phyloP scores from a whole-genome alignment of 2,888 invertebrate species.

The Limnephilus rhombicus region DNA sequence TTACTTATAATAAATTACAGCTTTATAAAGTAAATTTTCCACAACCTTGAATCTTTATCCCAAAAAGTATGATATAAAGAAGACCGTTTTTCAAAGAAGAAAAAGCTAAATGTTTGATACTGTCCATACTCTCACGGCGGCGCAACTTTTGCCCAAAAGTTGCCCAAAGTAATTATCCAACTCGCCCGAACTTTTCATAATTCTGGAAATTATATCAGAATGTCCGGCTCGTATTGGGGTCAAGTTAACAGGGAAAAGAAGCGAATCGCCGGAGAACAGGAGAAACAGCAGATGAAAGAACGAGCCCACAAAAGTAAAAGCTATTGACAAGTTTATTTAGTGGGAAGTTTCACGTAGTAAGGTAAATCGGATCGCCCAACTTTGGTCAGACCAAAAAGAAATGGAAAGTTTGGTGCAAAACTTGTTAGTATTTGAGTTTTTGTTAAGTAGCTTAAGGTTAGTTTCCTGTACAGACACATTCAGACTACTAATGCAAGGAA shows the following conservation, averaged over 20 bases:
- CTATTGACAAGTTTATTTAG: slow-evolving; percentile 65
- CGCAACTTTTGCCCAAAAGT: slow-evolving; percentile 30
- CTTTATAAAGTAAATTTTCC: background rate
- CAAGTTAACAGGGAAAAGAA: slow-evolving; percentile 12
- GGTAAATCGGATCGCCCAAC: slow-evolving; percentile 63
- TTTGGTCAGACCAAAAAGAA: slow-evolving; percentile 61
- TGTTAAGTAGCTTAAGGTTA: slow-evolving; percentile 58
- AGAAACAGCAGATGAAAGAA: slow-evolving; percentile 11
- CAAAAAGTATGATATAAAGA: slow-evolving; percentile 8
- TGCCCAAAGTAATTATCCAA: slow-evolving; percentile 40
- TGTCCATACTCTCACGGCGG: slow-evolving; percentile 19
- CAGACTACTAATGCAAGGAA: slow-evolving; percentile 31
- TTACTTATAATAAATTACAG: background rate
- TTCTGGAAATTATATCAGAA: slow-evolving; percentile 48
- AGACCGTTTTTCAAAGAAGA: background rate
- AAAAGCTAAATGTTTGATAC: slow-evolving; percentile 44
- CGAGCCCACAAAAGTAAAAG: slow-evolving; percentile 43
- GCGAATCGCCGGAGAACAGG: background rate
- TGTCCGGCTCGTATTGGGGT: slow-evolving; percentile 42
- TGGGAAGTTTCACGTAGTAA: slow-evolving; percentile 58
- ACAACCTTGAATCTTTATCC: background rate
- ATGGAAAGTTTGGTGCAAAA: slow-evolving; percentile 59
- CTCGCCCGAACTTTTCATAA: slow-evolving; percentile 46
- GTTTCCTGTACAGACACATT: slow-evolving; percentile 30
- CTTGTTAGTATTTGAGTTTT: slow-evolving; percentile 64